Percentiles rank a stretch among this genome's conserved stretches.
Conservation (phyloP, 2,113 vertebrate genomes). For the Neogale vison region DNA sequence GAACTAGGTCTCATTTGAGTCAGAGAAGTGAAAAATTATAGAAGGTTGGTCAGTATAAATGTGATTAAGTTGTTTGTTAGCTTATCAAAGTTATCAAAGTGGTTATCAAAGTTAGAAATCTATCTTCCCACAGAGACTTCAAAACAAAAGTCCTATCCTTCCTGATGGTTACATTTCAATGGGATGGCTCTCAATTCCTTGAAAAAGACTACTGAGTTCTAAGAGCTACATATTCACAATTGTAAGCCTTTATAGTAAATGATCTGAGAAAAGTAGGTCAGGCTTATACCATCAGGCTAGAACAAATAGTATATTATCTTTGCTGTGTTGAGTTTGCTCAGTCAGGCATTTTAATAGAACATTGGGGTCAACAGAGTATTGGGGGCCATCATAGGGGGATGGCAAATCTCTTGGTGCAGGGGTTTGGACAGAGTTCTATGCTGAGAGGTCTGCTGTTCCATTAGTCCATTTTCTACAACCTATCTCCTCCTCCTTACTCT, state of each 20-base stretch:
- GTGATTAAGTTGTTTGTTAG: background rate
- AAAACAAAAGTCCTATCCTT: background rate
- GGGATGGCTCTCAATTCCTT: background rate
- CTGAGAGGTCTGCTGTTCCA: background rate
- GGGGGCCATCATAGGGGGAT: background rate
- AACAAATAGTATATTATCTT: conserved; percentile 9
- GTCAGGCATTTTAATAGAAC: background rate
- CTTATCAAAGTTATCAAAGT: background rate
- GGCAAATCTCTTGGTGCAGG: background rate
- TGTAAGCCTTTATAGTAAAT: background rate
- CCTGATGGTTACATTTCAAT: background rate
- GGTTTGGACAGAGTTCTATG: background rate
- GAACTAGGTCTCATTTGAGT: background rate
- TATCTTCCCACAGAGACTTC: background rate
- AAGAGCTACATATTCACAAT: background rate
- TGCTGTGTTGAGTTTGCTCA: background rate
- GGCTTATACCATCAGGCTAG: background rate
- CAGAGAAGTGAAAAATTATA: background rate
- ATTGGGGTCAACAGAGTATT: background rate
- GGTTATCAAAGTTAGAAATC: background rate
- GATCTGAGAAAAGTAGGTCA: conserved; percentile 14
- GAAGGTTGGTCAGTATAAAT: background rate
- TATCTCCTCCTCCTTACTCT: background rate
- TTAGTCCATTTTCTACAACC: background rate
- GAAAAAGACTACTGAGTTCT: background rate